Conservation (phyloP, 2,888 invertebrate genomes). For the Drosophila fulvimacula region DNA sequence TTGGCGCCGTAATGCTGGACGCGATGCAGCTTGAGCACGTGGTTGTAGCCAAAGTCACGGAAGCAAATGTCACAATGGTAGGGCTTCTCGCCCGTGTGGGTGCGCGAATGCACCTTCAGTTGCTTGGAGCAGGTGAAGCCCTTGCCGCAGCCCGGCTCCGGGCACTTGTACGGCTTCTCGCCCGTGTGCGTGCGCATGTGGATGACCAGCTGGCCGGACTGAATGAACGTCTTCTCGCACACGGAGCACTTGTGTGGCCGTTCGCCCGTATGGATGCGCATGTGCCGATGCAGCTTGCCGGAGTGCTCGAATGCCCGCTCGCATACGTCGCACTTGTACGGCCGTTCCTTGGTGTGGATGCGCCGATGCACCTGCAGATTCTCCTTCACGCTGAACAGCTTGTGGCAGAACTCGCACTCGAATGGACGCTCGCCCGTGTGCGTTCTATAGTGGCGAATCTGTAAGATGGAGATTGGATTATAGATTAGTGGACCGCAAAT, state of each 20-base stretch:
- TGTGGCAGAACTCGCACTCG: constrained; percentile 95
- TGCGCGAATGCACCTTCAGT: constrained; percentile 95
- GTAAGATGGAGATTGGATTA: neutral
- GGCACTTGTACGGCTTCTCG: constrained; percentile 94
- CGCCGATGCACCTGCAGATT: constrained; percentile 95
- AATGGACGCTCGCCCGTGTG: constrained; percentile 96
- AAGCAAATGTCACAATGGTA: constrained; percentile 96
- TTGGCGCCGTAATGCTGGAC: constrained; percentile 96
- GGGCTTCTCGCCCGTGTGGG: constrained; percentile 96
- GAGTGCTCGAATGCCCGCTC: constrained; percentile 95
- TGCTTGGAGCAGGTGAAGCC: constrained; percentile 97
- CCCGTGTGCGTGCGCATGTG: constrained; percentile 95
- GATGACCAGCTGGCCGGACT: constrained; percentile 95
- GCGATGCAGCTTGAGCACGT: constrained; percentile 94
- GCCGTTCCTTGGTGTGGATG: constrained; percentile 96
- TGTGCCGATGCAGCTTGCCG: constrained; percentile 95
- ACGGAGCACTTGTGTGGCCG: constrained; percentile 95
- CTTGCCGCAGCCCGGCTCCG: constrained; percentile 93
- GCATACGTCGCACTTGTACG: constrained; percentile 95
- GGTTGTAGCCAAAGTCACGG: constrained; percentile 96
- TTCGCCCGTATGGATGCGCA: constrained; percentile 95
- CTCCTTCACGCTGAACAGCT: constrained; percentile 96
- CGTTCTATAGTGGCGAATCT: constrained; percentile 92
- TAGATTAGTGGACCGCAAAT: neutral
- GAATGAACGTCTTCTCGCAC: constrained; percentile 95